These are phyloP conservation scores for Microcebus jonahi DNA, from an alignment of 2,113 vertebrate genomes.

Conservation along the genomic window DNA sequence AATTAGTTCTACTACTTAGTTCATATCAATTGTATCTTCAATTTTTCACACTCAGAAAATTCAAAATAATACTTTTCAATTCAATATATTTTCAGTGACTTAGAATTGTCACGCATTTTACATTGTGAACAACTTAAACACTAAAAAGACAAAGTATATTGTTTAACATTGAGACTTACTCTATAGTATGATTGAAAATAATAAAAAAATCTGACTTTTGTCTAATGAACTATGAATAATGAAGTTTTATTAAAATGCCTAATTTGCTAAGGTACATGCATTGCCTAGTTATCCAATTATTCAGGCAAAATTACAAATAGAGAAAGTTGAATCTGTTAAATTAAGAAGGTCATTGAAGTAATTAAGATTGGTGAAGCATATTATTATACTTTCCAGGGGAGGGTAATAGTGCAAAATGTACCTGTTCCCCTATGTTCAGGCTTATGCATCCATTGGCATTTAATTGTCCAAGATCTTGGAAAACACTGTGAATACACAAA, in stretches of 20 bases:
- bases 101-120: neutral
- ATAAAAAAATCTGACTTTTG: conserved; percentile 82
- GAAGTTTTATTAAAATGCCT: conserved; percentile 84
- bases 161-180: conserved; percentile 74
- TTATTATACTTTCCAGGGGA: conserved; percentile 83
- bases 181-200: conserved; percentile 74
- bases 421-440: conserved; percentile 63
- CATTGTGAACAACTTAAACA: conserved; percentile 55
- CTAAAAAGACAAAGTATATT: neutral
- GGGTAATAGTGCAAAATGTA: conserved; percentile 74
- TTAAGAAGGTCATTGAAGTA: conserved; percentile 86
- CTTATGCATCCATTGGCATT: conserved; percentile 61
- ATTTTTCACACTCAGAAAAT: neutral
- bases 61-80: neutral
- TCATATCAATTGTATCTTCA: neutral
- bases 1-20: neutral
- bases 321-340: conserved; percentile 85
- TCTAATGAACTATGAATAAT: conserved; percentile 87
- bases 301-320: conserved; percentile 84
- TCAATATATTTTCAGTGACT: neutral
- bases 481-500: conserved; percentile 26
- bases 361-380: conserved; percentile 87
- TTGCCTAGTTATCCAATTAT: conserved; percentile 87
- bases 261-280: conserved; percentile 87
- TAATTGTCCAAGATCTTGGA: conserved; percentile 73